A percentile compares a stretch with the other conserved stretches of the same genome.
These are phyloP conservation scores for Malacosoma neustria DNA, from an alignment of 2,888 invertebrate genomes.

Conservation along the genomic window DNA sequence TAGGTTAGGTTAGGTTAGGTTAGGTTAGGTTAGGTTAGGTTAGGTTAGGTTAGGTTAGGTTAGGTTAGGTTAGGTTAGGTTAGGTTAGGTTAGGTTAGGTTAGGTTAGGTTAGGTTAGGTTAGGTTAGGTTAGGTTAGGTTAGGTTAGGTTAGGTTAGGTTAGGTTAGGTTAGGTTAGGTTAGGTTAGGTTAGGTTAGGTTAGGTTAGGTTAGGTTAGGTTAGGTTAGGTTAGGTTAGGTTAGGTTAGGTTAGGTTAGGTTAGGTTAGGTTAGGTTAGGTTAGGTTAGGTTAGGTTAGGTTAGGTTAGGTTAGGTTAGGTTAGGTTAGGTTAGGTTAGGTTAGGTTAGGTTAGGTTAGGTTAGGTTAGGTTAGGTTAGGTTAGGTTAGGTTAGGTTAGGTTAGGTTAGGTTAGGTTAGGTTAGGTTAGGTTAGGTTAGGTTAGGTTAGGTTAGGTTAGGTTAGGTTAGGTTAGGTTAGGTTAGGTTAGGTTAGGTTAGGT, in stretches of 20 bases:
- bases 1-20: slow-evolving; percentile 9
- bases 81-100: slow-evolving; percentile 6
- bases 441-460: too few species aligned
- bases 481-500: too few species aligned
- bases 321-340: too few species aligned
- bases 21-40: slow-evolving; percentile 10
- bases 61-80: slow-evolving; percentile 8
- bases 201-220: slow-evolving; percentile 6
- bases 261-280: slow-evolving; percentile 1
- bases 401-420: too few species aligned
- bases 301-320: background rate
- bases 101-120: slow-evolving; percentile 7
- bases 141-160: slow-evolving; percentile 9
- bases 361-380: too few species aligned
- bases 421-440: too few species aligned
- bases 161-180: slow-evolving; percentile 7
- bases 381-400: too few species aligned
- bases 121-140: slow-evolving; percentile 6
- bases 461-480: too few species aligned
- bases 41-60: slow-evolving; percentile 8
- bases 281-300: background rate
- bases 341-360: too few species aligned
- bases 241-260: slow-evolving; percentile 8
- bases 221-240: slow-evolving; percentile 8
- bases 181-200: slow-evolving; percentile 7